phyloP scores from a whole-genome alignment of 2,888 invertebrate species.

The Ethmia dodecea region DNA sequence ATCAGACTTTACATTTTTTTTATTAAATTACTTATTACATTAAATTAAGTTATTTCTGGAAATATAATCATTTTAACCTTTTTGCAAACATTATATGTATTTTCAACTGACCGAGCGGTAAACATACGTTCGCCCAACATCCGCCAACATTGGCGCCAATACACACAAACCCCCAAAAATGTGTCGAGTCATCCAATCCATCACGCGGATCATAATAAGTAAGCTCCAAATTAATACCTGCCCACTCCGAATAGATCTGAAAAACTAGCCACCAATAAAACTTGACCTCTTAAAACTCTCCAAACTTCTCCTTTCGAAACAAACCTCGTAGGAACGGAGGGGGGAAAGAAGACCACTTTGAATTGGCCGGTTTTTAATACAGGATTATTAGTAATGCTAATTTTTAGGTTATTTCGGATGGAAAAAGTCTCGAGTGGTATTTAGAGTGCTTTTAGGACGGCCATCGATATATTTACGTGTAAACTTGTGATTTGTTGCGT shows the following conservation, averaged over 20 bases:
- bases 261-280: constrained; percentile 35
- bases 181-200: constrained; percentile 67
- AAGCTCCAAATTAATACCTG: constrained; percentile 70
- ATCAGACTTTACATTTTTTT: too few relatives aligned
- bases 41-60: too few relatives aligned
- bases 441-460: constrained; percentile 63
- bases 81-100: too few relatives aligned
- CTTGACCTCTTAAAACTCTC: constrained; percentile 21
- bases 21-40: too few relatives aligned
- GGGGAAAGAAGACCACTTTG: constrained; percentile 20
- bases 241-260: constrained; percentile 53
- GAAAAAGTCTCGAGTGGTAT: constrained; percentile 53
- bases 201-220: constrained; percentile 67
- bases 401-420: constrained; percentile 55
- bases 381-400: constrained; percentile 66
- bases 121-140: too few relatives aligned
- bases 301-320: not conserved
- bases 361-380: constrained; percentile 36
- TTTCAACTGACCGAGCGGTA: too few relatives aligned
- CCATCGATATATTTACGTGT: constrained; percentile 69
- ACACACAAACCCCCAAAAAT: constrained; percentile 1
- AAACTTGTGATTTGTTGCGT: constrained; percentile 41
- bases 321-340: not conserved
- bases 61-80: too few relatives aligned
- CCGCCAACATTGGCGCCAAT: too few relatives aligned